Evolutionary conservation across 2,113 vertebrate species (phyloP).

Genomic region (Anolis sagrei): DNA sequence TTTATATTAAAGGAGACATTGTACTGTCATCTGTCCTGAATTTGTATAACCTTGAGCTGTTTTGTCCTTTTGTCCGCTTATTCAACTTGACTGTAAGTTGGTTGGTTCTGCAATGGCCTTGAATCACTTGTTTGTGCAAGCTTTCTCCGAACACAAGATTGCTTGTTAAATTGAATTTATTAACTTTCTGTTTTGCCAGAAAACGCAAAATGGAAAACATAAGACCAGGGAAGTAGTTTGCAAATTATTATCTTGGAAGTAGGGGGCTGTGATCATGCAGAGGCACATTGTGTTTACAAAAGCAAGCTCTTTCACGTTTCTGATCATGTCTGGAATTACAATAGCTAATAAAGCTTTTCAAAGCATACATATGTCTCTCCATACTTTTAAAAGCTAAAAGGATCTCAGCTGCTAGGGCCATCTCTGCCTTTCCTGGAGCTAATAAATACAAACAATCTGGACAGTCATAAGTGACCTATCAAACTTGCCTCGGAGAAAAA

Average conservation of each 20-base stretch:
- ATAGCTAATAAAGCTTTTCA: conserved; percentile 11
- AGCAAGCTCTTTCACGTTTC: not conserved
- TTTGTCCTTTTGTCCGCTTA: conserved; percentile 6
- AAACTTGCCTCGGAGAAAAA: conserved; percentile 60
- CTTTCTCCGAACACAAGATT: conserved; percentile 20
- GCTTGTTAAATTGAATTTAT: conserved; percentile 38
- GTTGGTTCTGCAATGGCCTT: not conserved
- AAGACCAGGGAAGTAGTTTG: conserved; percentile 17
- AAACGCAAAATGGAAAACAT: conserved; percentile 34
- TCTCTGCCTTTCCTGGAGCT: conserved; percentile 37
- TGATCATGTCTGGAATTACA: conserved; percentile 5
- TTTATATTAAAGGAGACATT: conserved; percentile 8
- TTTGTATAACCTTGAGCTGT: not conserved
- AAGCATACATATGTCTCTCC: conserved; percentile 1
- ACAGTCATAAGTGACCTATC: conserved; percentile 64
- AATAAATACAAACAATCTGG: conserved; percentile 52
- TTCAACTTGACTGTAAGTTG: not conserved
- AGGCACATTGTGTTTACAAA: conserved; percentile 8
- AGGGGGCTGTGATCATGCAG: conserved; percentile 3
- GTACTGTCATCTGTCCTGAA: not conserved
- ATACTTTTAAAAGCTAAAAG: conserved; percentile 11
- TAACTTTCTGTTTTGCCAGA: conserved; percentile 14
- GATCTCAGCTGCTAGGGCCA: conserved; percentile 8
- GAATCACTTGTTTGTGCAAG: conserved; percentile 14
- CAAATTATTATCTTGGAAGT: conserved; percentile 28